Base-by-base conservation (phyloP, 92 coral and sea anemone species). In the Muricea muricata region DNA sequence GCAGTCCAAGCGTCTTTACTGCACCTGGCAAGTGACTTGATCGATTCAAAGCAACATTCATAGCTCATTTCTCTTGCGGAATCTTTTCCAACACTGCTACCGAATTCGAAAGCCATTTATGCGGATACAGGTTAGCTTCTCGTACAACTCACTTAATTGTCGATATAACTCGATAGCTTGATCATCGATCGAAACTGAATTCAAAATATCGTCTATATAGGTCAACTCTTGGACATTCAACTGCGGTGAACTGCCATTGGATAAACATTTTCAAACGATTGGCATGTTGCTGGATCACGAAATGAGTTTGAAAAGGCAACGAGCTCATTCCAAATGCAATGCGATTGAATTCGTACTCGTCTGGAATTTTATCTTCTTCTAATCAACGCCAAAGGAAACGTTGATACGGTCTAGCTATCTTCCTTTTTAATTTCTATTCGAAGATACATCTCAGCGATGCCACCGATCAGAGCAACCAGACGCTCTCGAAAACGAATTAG, bases 361-460 rank as follows among this genome's bases (percentile, higher is more conserved):
- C 88, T 55, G 88, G 92, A 25, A 74, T 72, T 69, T 74, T 40
- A 85, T 69, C 83, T 25, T 41, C 24, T 40, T 88, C 52, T 34
- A 87, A 60, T 35, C 37, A 63, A 45, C 90, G 72, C 82, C 85
- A 74, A n/a, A n/a, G n/a, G n/a, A n/a, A n/a, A n/a, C n/a, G n/a
- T n/a, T n/a, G n/a, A n/a, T n/a, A n/a, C n/a, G n/a, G n/a, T n/a
- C n/a, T n/a, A n/a, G n/a, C n/a, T n/a, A 57, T 88, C 88, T 33
- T 85, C 78, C 31, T 89, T 90, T 30, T 77, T 78, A 75, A 91
- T 67, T 32, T 82, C 85, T 34, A 91, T 80, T 32, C 91, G 72
- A 50, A 88, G 76, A 63, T 88, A 91, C 90, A 88, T 91, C 72
- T 88, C 94, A 12, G 91, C 85, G 41, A 83, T 90, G 80, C 86